Base-by-base conservation (phyloP, 2,888 invertebrate genomes). In the Lasioglossum lativentre region DNA sequence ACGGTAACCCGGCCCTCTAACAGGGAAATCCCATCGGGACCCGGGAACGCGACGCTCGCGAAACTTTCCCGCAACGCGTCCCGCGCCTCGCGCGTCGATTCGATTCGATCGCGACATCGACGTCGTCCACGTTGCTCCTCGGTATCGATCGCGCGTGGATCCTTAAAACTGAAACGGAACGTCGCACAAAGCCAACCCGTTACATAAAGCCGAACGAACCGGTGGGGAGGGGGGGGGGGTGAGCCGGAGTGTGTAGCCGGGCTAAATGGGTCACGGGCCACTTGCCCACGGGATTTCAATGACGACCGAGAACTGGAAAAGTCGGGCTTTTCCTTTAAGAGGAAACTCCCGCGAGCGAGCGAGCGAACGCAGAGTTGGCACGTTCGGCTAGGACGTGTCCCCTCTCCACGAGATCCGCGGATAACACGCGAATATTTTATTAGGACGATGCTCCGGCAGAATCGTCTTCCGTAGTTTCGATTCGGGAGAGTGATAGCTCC, bases 221-320 rank as follows among this genome's bases (percentile, higher is more conserved):
- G 16, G 52, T n/a, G 45, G 68, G 52, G 34, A 34, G 34, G 38
- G 38, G 38, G 38, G 38, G 6, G 6, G 47, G 47, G 47, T 47
- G 47, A 47, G 56, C 52, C 74, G 19, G 19, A 52, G 75, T 78
- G 66, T 86, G 59, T 38, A 38, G 63, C 63, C 75, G 78, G 78
- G 30, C n/a, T 78, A 88, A 82, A 75, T 68, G 85, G 85, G 76
- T 85, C 86, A 86, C 87, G 82, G 82, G 75, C 86, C 85, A 87
- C 74, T 85, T 83, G 63, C 82, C 77, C 73, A 73, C 34, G 78
- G 85, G 86, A 88, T 88, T 86, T 85, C 88, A 74, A 71, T 79
- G 86, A 85, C 83, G 79, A 82, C 72, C 70, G 72, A n/a, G 66
- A 77, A 56, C 52, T 56, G 82, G 78, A 74, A 82, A 84, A 86